phyloP scores from a whole-genome alignment of 2,888 invertebrate species.

The Watsonalla cultraria region DNA sequence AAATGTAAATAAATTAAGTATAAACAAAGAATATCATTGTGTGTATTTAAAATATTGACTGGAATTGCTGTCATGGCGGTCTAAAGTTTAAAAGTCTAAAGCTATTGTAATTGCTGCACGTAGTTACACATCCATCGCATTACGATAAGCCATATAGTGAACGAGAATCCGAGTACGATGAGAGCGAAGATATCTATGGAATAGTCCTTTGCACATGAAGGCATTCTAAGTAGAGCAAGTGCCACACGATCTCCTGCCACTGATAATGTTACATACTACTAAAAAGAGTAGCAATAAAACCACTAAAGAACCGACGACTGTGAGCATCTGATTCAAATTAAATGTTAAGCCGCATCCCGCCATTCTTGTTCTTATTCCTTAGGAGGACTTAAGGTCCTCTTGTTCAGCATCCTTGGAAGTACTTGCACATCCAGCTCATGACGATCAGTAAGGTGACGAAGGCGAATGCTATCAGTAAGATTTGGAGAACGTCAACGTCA shows the following conservation, averaged over 20 bases:
- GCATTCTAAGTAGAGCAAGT: background rate
- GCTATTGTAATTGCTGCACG: constrained; percentile 28
- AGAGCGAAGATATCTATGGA: constrained; percentile 17
- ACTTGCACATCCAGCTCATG: constrained; percentile 62
- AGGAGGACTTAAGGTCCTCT: background rate
- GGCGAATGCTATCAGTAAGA: constrained; percentile 48
- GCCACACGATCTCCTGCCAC: background rate
- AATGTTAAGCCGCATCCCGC: constrained; percentile 15
- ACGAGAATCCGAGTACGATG: constrained; percentile 30
- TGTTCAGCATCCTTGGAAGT: constrained; percentile 34
- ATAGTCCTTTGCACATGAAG: background rate
- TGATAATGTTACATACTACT: constrained; percentile 20
- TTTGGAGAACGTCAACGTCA: constrained; percentile 43
- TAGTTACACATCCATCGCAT: constrained; percentile 41
- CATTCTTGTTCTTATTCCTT: constrained; percentile 4
- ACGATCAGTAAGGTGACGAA: constrained; percentile 51
- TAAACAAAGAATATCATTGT: too few relatives aligned
- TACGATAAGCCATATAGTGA: constrained; percentile 38
- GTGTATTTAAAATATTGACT: too few relatives aligned
- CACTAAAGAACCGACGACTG: constrained; percentile 28
- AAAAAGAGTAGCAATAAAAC: constrained; percentile 25
- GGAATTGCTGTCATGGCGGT: too few relatives aligned
- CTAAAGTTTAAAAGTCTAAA: too few relatives aligned
- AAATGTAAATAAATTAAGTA: too few relatives aligned
- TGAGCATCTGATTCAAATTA: constrained; percentile 24